phyloP scores from a whole-genome alignment of 2,888 invertebrate genomes.

The Chloroclysta siterata region DNA sequence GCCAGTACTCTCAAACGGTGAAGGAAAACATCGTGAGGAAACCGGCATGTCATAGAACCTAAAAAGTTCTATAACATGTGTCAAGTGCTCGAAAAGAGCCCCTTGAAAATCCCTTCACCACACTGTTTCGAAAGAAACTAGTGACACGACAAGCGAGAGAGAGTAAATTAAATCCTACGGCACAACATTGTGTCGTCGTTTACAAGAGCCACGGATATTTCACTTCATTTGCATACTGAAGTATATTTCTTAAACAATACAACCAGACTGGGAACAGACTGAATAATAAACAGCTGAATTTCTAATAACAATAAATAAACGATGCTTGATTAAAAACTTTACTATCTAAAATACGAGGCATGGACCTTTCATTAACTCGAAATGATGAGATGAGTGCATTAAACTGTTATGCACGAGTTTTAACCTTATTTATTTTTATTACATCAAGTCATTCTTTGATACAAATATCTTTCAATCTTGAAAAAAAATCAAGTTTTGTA shows the following conservation, averaged over 20 bases:
- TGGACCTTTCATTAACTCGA: conserved; percentile 35
- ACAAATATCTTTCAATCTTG: no score
- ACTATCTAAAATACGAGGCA: conserved; percentile 32
- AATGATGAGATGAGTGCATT: conserved; percentile 39
- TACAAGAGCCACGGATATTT: conserved; percentile 47
- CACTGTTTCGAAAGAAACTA: no score
- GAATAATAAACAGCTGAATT: conserved; percentile 59
- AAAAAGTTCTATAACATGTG: no score
- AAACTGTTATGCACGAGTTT: conserved; percentile 30
- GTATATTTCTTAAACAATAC: conserved; percentile 63
- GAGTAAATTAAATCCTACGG: not conserved
- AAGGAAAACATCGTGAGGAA: no score
- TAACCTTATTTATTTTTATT: conserved; percentile 25
- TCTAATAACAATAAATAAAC: conserved; percentile 61
- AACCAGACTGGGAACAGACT: conserved; percentile 59
- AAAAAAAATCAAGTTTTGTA: no score
- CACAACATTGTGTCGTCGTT: conserved; percentile 8
- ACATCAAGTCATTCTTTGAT: not conserved
- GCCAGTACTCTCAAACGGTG: no score
- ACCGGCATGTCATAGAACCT: no score
- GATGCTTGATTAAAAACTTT: conserved; percentile 64
- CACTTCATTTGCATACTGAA: conserved; percentile 63
- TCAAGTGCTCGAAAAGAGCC: no score
- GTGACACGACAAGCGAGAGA: no score
- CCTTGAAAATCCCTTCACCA: no score